Base-by-base conservation (phyloP, 23 tunicate species). In the Corella eumyota region DNA sequence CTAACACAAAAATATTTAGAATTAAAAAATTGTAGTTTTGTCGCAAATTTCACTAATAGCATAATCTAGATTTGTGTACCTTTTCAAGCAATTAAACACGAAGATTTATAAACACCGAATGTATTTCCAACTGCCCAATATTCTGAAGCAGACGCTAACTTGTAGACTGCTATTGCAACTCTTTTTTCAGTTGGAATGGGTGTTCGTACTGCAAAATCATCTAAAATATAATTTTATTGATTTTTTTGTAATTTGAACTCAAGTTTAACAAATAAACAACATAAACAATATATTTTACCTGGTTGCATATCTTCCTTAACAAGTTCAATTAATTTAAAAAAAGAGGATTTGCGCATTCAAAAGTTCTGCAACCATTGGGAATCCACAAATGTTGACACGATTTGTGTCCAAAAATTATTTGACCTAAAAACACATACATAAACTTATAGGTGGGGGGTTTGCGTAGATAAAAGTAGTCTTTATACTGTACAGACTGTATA, bases 161-260 rank as follows among this genome's bases (percentile, higher is more conserved):
- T 52, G 29, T 67, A 67, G 3, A 54, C 23, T 6, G 73, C 73
- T 11, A 67, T 49, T 9, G 61, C 73, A 1, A 50, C 34, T 54
- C 73, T 67, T 48, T 67, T 67, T 21, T 67, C 73, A 19, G 35
- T 30, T 15, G 73, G 44, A 28, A 67, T 67, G n/a, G 73, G 73
- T 17, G 50, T 53, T 33, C 73, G 29, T 34, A 67, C 73, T 25
- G 62, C 29, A 3, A 31, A 26, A 27, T 67, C 73, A 50, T 67
- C 73, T 46, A 19, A 15, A 61, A 54, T 26, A 3, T 13, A 54
- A n/a, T n/a, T n/a, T n/a, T n/a, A n/a, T n/a, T n/a, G n/a, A n/a
- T n/a, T n/a, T n/a, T 4, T 17, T 54, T 54, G 24, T 2, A 3
- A 48, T 48, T 2, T 48, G 22, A 2, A 48, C 24, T 3, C 2